These are phyloP conservation scores for Microplitis demolitor DNA, from an alignment of 1,140 invertebrate species.

Conservation along the genomic window DNA sequence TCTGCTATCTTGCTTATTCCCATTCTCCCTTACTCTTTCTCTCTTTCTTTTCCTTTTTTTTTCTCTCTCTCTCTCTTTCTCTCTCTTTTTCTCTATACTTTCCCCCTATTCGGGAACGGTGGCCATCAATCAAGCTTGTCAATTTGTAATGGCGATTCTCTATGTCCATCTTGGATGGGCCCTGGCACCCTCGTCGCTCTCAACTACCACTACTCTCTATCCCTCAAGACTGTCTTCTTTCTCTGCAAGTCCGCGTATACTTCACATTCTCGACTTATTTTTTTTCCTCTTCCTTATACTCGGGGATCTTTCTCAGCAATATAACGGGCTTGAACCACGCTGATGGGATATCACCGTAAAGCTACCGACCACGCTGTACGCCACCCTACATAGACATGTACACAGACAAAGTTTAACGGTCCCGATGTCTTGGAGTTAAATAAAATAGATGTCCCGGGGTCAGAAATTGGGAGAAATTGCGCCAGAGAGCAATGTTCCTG, in stretches of 20 bases:
- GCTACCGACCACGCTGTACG: conserved; percentile 11
- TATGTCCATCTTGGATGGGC: conserved; percentile 56
- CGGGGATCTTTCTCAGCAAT: conserved; percentile 19
- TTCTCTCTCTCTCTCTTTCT: neutral
- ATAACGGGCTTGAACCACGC: conserved; percentile 7
- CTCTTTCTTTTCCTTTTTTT: conserved; percentile 32
- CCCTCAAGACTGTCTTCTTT: conserved; percentile 6
- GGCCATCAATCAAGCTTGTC: conserved; percentile 64
- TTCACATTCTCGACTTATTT: conserved; percentile 12
- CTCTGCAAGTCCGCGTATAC: neutral
- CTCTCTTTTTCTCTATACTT: conserved; percentile 4
- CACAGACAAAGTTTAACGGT: conserved; percentile 42
- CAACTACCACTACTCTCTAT: conserved; percentile 16
- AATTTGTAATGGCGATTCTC: conserved; percentile 66
- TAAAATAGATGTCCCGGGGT: conserved; percentile 59
- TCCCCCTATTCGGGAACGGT: conserved; percentile 36
- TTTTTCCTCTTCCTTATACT: conserved; percentile 6
- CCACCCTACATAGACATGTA: neutral
- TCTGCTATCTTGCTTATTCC: conserved; percentile 41
- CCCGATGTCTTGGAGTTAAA: conserved; percentile 51
- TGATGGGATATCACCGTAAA: conserved; percentile 27
- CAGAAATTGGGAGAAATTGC: conserved; percentile 59
- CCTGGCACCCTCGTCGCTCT: conserved; percentile 32
- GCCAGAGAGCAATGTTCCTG: conserved; percentile 21
- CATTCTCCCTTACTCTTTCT: conserved; percentile 27